phyloP scores from a whole-genome alignment of 2,888 invertebrate species.

The Leucophora obtusa region DNA sequence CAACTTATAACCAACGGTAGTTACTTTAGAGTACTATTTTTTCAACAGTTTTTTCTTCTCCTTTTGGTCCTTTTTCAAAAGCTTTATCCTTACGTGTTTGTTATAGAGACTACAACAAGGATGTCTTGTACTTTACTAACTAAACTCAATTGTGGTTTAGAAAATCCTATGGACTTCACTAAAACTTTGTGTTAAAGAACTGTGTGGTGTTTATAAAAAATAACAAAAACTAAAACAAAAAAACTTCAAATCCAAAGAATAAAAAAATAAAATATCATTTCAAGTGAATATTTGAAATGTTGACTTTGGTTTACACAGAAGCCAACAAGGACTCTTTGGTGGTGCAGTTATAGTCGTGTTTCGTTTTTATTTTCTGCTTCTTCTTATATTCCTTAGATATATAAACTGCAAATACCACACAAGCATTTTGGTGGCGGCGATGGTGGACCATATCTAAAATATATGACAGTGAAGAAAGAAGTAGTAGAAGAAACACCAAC shows the following conservation, averaged over 20 bases:
- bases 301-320: conserved; percentile 64
- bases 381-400: conserved; percentile 12
- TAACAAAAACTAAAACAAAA: conserved; percentile 5
- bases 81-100: conserved; percentile 11
- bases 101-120: conserved; percentile 26
- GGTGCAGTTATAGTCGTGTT: conserved; percentile 33
- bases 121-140: conserved; percentile 40
- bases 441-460: conserved; percentile 66
- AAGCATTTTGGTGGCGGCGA: conserved; percentile 65
- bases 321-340: conserved; percentile 48
- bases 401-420: conserved; percentile 37
- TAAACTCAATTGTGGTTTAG: conserved; percentile 57
- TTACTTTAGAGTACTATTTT: conserved; percentile 12
- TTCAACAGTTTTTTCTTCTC: neutral
- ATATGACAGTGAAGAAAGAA: conserved; percentile 50
- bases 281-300: conserved; percentile 69
- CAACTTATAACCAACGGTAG: conserved; percentile 48
- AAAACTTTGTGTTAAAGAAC: conserved; percentile 52
- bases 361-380: neutral
- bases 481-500: neutral
- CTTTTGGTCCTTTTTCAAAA: conserved; percentile 28
- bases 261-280: conserved; percentile 60
- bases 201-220: neutral
- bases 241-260: conserved; percentile 12
- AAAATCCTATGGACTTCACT: conserved; percentile 43